Evolutionary conservation across 1,140 invertebrate genomes (phyloP), one percentile per base, ranked within the genome.

Genomic region (Trichonephila clavata): DNA sequence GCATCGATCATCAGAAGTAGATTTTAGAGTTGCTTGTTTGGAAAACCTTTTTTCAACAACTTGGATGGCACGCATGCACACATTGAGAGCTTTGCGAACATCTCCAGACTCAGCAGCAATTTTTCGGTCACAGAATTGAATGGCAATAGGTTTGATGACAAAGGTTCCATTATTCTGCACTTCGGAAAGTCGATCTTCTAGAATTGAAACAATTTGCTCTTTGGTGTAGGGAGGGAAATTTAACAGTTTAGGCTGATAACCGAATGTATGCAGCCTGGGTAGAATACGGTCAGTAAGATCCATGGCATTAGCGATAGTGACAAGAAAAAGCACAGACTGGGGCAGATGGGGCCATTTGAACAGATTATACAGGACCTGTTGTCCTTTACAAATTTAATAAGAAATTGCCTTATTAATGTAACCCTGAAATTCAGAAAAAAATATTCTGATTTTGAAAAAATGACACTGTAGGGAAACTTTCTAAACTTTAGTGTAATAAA

Each of bases 271-370:
- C 4, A 99, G 96, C 92, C 98, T 96, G 50, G 98, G 98, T 81
- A 99, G 96, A 84, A 98, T 97, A n/a, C 98, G 97, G 95, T 99
- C 98, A 0, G 98, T 99, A 60, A 99, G 96, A 96, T 99, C 99
- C 88, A 99, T 96, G n/a, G 98, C 97, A 96, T 99, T 99, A 21
- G 99, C 98, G 95, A 99, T 98, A 57, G 99, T 99, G 81, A 99
- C 97, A 3, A 99, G 96, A 93, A 99, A 97, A 0, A 99, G 95
- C 84, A 97, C 97, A 0, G 97, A 97, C 60, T 97, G 96, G 0
- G 95, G 94, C 71, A 97, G 95, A 0, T 97, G 96, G 0, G 99
- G 98, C 98, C 98, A 99, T 95, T 99, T 98, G 96, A 99, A 99
- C 94, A 99, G 97, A 1, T 97, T 97, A 95, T 99, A 99, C 20